Percentiles rank a stretch among this genome's conserved stretches.
These are phyloP conservation scores for Campodea augens DNA, from an alignment of 1,140 invertebrate species.

Conservation along the genomic window DNA sequence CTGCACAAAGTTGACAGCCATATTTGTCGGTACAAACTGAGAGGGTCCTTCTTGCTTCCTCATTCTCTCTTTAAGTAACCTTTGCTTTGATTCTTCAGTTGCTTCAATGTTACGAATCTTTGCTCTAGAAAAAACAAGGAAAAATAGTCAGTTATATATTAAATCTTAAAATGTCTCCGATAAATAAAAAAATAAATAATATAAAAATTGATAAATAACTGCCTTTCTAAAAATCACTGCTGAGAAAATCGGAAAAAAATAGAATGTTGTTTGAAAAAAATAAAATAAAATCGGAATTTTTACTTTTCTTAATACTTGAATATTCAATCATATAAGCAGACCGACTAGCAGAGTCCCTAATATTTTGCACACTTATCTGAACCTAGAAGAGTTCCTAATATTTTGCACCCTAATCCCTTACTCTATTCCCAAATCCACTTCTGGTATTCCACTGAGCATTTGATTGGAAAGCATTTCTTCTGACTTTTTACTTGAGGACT, in stretches of 20 bases:
- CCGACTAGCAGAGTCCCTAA: too few relatives aligned
- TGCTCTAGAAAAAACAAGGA: constrained; percentile 34
- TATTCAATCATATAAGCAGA: too few relatives aligned
- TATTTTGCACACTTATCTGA: too few relatives aligned
- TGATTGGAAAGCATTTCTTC: constrained; percentile 99
- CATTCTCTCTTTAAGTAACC: constrained; percentile 65
- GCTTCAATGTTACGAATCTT: constrained; percentile 96
- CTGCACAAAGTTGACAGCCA: constrained; percentile 95
- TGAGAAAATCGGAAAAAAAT: too few relatives aligned
- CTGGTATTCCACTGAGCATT: constrained; percentile 99
- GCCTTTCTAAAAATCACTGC: too few relatives aligned
- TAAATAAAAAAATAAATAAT: too few relatives aligned
- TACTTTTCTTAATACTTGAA: too few relatives aligned
- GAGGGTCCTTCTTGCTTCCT: constrained; percentile 87
- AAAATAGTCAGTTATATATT: constrained; percentile 8
- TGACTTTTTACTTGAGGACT: constrained; percentile 57
- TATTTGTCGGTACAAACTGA: constrained; percentile 91
- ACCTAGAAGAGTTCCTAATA: too few relatives aligned
- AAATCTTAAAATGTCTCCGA: not conserved
- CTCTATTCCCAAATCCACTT: constrained; percentile 97
- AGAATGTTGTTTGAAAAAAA: too few relatives aligned
- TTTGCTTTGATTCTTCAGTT: constrained; percentile 91
- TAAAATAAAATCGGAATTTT: too few relatives aligned
- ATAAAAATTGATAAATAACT: too few relatives aligned
- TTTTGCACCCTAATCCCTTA: too few relatives aligned